Evolutionary conservation across 2,888 invertebrate species (phyloP), one percentile per base, ranked within the genome.

Genomic region (Drosophila demipolita): DNA sequence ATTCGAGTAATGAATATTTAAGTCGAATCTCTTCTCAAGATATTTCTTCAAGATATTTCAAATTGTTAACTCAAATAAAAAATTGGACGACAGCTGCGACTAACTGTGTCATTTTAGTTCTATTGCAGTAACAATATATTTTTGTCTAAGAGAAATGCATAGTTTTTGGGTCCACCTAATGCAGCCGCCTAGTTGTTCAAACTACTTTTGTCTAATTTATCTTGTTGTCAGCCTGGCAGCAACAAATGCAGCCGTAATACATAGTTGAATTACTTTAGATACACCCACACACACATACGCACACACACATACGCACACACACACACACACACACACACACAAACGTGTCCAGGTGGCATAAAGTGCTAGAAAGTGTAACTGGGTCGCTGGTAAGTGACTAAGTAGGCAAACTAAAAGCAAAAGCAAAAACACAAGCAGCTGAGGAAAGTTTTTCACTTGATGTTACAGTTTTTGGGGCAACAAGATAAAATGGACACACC

Each of bases 401-500:
- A 78, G 80, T 78, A 80, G 80, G 71, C 66, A 66, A 80, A 80
- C 57, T 64, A 80, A 75, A 67, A 80, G 76, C 66, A 78, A 75
- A 72, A 72, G 72, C 59, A 68, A 72, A 75, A 78, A 68, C 57
- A 68, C 58, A 75, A 80, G n/a, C 67, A 72, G 69, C 61, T 67
- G 82, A 71, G 81, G 72, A 86, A 89, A 87, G 71, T 87, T 84
- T 80, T 75, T 73, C 64, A 69, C 68, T 55, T 69, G 58, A 68
- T 73, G 73, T 75, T 63, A 70, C 76, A 62, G 64, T 65, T 80
- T 76, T 67, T 61, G 49, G 74, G 69, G 60, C 74, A 73, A 75
- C 69, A 75, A 86, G 84, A 85, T 87, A 85, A 89, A 85, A 80
- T 78, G 85, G 87, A 87, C 89, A 85, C 80, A 78, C 87, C 87